Base-by-base conservation (phyloP, 2,113 vertebrate species). In the Pituophis catenifer region DNA sequence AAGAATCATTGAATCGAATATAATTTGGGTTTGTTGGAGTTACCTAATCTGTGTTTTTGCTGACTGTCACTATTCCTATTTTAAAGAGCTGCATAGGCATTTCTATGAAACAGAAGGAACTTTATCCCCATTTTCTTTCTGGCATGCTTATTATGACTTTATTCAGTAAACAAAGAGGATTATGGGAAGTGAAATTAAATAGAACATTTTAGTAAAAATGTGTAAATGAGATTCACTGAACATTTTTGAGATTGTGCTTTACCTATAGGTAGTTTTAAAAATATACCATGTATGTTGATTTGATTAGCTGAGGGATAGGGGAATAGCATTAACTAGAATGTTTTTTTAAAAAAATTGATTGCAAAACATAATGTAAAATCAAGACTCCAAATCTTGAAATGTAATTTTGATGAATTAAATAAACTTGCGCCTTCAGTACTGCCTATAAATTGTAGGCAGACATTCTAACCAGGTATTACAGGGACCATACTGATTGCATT, bases 1-100 rank as follows among this genome's bases (percentile, higher is more conserved):
- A 98, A 97, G 98, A 97, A 97, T 98, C 98, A 98, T 98, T 99
- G 98, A 99, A 97, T 98, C 97, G 98, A 98, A 99, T 97, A 97
- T 99, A 99, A 99, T 99, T 97, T 96, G 98, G 97, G 96, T 98
- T 98, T 97, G 97, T 98, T 97, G 97, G 97, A 98, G 98, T 98
- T 98, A 98, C 98, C 98, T 98, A 98, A 97, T 97, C 97, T 98
- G 95, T 98, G 97, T 98, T 99, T 81, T 98, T 98, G 98, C 99
- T 99, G 99, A 99, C 96, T 94, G 96, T 97, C 97, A 94, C 94
- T 97, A 97, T 98, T 98, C 96, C 94, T 12, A 48, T 95, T 96
- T 96, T 95, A 96, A 97, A 98, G 97, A 97, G 97, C 98, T 98
- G 97, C 96, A 92, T 95, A 95, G 97, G 97, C 97, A 97, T 97